Evolutionary conservation across 64 coral and sea anemone genomes (phyloP), one percentile per base, ranked within the genome.

Genomic region (Platygyra sinensis): DNA sequence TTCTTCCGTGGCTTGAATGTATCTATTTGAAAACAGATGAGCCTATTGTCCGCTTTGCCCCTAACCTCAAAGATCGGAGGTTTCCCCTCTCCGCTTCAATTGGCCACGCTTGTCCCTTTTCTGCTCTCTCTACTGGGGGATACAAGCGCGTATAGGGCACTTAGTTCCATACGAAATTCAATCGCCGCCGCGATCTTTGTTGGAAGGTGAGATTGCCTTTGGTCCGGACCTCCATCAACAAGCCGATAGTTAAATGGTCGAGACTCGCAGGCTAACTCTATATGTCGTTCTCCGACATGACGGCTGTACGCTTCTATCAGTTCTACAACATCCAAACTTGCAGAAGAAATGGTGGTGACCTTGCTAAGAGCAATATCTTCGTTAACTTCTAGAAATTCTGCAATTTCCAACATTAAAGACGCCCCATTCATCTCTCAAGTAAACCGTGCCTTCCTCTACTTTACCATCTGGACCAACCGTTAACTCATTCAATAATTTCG

Each of bases 81-180:
- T n/a, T n/a, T n/a, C n/a, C n/a, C n/a, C 86, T 93, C 36, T 93
- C 91, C 28, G 91, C 91, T 63, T 93, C 91, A 75, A n/a, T 93
- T 93, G 1, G 91, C 91, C 3, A 93, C 77, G 42, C 91, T 93
- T n/a, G 71, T 93, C 91, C 25, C 69, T 79, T 82, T 88, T 77
- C 49, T 62, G 51, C 29, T 86, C 52, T 73, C 91, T 73, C 28
- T 93, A n/a, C n/a, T n/a, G n/a, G n/a, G n/a, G 91, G n/a, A 93
- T 79, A 88, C 91, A 93, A 71, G 83, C 38, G 27, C 73, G 83
- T 7, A n/a, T n/a, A n/a, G n/a, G n/a, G 87, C 57, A 25, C 22
- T 77, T 12, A 75, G 28, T 77, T 88, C 86, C 55, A 88, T 60
- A 2, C 86, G 55, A 46, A 65, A 88, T 59, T 88, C 86, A 51